Base-by-base conservation (phyloP, 2,888 invertebrate species). In the Pinctada fucata region DNA sequence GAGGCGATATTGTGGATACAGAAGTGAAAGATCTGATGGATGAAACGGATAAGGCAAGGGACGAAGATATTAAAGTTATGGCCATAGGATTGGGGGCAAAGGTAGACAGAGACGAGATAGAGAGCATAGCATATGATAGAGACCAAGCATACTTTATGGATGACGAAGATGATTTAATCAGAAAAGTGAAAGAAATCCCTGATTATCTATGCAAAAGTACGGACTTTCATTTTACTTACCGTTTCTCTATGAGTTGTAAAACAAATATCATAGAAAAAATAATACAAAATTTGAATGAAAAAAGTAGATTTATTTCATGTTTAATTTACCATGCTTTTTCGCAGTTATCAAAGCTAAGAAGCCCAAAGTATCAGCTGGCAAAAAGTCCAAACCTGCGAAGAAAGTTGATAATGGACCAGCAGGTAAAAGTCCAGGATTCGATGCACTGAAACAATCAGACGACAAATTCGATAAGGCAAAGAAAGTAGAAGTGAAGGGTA, bases 181-280 rank as follows among this genome's bases (percentile, higher is more conserved):
- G 47, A n/a, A 47, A 72, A 67, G 48, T 52, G 16, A 51, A 58
- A 16, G 49, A 72, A n/a, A 13, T 77, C 16, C 71, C 77, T 8
- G n/a, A 51, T 0, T 52, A 72, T n/a, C 58, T 78, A 64, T 73
- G 73, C 45, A 69, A 50, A 69, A 73, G 73, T 78, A 68, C 2
- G 58, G 47, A 8, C 31, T 1, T 13, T 71, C 2, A 13, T 8
- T n/a, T 3, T 69, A 31, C 0, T 52, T 5, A 31, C 31, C 10
- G 6, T 69, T 6, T 69, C 52, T 71, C n/a, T 16, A n/a, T 6
- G 5, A 16, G 6, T n/a, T n/a, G n/a, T n/a, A n/a, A n/a, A n/a
- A n/a, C n/a, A n/a, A n/a, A n/a, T n/a, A n/a, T n/a, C n/a, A 3
- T 0, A 51, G 10, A 0, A 51, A 51, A 51, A 49, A 69, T 31